Evolutionary conservation across 2,888 invertebrate species (phyloP).

Genomic region (Spialia ferax): DNA sequence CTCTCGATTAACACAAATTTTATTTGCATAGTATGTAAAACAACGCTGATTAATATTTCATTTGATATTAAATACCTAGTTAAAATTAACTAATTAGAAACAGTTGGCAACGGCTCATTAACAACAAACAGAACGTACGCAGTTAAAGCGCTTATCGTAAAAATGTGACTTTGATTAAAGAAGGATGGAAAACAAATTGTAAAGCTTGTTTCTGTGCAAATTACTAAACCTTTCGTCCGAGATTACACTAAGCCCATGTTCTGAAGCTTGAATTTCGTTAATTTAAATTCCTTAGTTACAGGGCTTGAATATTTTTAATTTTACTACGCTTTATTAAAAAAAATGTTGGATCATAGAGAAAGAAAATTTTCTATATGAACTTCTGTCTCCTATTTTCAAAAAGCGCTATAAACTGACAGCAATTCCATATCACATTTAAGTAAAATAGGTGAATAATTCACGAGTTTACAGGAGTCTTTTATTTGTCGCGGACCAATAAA

Average conservation of each 20-base stretch:
- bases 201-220: background rate
- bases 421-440: background rate
- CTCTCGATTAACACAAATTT: background rate
- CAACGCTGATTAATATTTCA: background rate
- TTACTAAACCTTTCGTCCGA: background rate
- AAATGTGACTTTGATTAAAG: slow-evolving; percentile 23
- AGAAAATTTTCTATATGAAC: too few species aligned
- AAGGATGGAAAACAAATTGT: background rate
- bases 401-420: background rate
- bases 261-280: background rate
- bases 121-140: slow-evolving; percentile 1
- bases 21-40: slow-evolving; percentile 13
- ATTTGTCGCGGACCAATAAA: slow-evolving; percentile 55
- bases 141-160: slow-evolving; percentile 21
- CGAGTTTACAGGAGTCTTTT: slow-evolving; percentile 54
- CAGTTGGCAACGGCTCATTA: slow-evolving; percentile 4
- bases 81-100: slow-evolving; percentile 12
- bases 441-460: background rate
- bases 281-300: too few species aligned
- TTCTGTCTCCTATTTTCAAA: background rate
- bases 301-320: too few species aligned
- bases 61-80: slow-evolving; percentile 15
- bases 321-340: too few species aligned
- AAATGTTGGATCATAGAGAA: too few species aligned
- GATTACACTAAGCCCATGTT: background rate